Evolutionary conservation across 2,113 vertebrate genomes (phyloP).

Genomic region (Desmodus rotundus): DNA sequence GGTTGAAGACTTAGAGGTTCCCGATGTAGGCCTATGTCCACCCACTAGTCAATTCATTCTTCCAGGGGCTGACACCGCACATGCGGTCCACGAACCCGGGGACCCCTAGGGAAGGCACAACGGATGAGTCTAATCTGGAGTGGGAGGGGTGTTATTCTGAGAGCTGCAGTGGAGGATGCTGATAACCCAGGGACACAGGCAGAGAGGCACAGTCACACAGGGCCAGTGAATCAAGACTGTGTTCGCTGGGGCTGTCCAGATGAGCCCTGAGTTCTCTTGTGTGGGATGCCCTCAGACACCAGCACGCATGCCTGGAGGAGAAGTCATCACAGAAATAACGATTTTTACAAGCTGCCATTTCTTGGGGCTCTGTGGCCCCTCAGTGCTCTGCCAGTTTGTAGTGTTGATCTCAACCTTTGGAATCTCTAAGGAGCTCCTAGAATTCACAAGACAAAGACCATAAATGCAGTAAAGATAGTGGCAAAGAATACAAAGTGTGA

Average conservation of each 20-base stretch:
- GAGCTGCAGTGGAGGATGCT: background rate
- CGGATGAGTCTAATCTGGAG: background rate
- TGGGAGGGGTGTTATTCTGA: background rate
- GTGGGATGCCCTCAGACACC: background rate
- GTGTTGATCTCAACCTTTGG: background rate
- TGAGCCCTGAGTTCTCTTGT: background rate
- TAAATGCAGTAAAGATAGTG: background rate
- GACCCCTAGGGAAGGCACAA: background rate
- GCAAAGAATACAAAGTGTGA: background rate
- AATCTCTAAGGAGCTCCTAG: background rate
- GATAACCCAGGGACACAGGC: background rate
- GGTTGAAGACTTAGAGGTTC: background rate
- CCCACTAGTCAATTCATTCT: background rate
- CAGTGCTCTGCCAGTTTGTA: background rate
- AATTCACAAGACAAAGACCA: conserved; percentile 7
- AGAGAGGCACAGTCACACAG: background rate
- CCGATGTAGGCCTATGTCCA: background rate
- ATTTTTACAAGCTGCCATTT: background rate
- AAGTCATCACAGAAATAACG: background rate
- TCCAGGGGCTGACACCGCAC: background rate
- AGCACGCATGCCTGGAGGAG: background rate
- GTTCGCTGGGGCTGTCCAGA: background rate
- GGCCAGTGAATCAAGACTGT: background rate
- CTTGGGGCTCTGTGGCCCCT: background rate
- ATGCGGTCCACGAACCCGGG: background rate